phyloP scores from a whole-genome alignment of 2,888 invertebrate genomes.

The Beris morrisii region DNA sequence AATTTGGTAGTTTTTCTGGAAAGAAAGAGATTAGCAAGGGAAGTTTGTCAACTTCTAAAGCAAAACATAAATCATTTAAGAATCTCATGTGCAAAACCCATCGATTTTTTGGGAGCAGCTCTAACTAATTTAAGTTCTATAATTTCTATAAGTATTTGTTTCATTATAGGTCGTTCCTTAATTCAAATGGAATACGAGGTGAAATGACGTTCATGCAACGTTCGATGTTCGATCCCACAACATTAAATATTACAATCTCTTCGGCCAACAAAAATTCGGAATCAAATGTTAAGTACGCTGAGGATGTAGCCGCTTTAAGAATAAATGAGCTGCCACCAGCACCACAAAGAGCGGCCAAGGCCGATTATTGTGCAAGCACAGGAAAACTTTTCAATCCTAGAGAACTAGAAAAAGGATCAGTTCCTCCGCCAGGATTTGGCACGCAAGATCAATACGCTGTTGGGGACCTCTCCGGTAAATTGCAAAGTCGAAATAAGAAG shows the following conservation, averaged over 20 bases:
- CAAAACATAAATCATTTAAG: no score
- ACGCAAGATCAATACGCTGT: slow-evolving; percentile 89
- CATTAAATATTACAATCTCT: slow-evolving; percentile 70
- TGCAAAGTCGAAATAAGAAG: slow-evolving; percentile 71
- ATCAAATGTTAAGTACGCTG: slow-evolving; percentile 72
- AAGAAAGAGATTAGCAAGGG: no score
- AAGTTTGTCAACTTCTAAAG: no score
- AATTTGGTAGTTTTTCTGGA: no score
- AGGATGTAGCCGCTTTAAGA: slow-evolving; percentile 71
- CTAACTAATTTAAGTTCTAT: no score
- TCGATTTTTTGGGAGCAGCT: no score
- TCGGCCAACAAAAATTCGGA: slow-evolving; percentile 68
- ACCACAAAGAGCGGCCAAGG: slow-evolving; percentile 58
- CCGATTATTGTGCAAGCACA: slow-evolving; percentile 67
- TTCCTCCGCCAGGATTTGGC: slow-evolving; percentile 75
- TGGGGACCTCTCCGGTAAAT: slow-evolving; percentile 87
- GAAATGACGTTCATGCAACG: slow-evolving; percentile 76
- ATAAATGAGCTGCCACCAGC: slow-evolving; percentile 72
- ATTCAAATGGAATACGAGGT: slow-evolving; percentile 79
- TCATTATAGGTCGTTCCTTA: slow-evolving; percentile 65
- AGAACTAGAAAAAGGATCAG: slow-evolving; percentile 58
- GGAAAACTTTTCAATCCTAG: slow-evolving; percentile 79
- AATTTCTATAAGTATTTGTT: no score
- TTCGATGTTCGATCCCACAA: slow-evolving; percentile 82
- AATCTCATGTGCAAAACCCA: no score